Percentiles rank a stretch among this genome's conserved stretches.
Evolutionary conservation across 1,140 invertebrate species (phyloP).

Genomic region (Sinonovacula constricta): DNA sequence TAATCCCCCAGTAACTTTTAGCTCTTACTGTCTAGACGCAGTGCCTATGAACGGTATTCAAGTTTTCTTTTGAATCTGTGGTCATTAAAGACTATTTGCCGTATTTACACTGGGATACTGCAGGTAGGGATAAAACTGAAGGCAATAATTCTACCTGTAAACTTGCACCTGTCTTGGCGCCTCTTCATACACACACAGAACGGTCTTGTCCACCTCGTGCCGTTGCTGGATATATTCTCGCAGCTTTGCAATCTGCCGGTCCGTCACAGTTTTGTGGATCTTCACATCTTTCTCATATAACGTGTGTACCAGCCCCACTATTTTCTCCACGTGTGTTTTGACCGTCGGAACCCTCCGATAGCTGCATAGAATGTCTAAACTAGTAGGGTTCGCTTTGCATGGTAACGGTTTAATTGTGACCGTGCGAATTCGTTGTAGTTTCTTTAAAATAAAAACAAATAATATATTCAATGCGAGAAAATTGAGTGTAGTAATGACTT

Average conservation of each 20-base stretch:
- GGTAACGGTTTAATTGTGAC: slow-evolving; percentile 32
- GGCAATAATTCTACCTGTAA: slow-evolving; percentile 6
- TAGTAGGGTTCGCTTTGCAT: slow-evolving; percentile 14
- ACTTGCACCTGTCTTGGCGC: slow-evolving; percentile 10
- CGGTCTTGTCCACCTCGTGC: slow-evolving; percentile 1
- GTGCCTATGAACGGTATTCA: too few species aligned
- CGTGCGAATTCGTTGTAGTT: slow-evolving; percentile 11
- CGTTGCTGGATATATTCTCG: background rate
- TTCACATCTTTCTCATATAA: slow-evolving; percentile 21
- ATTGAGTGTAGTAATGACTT: too few species aligned
- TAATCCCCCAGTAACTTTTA: slow-evolving; percentile 15
- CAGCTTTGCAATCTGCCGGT: background rate
- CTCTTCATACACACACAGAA: slow-evolving; percentile 37
- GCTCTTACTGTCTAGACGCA: too few species aligned
- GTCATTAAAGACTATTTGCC: too few species aligned
- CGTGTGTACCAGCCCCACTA: slow-evolving; percentile 42
- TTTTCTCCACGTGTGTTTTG: slow-evolving; percentile 36
- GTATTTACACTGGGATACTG: background rate
- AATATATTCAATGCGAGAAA: too few species aligned
- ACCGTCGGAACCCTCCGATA: slow-evolving; percentile 27
- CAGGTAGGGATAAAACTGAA: slow-evolving; percentile 7
- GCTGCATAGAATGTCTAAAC: slow-evolving; percentile 37
- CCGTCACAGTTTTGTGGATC: background rate
- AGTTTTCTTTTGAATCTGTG: too few species aligned
- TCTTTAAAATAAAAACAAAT: too few species aligned